Evolutionary conservation across 1,140 invertebrate species (phyloP), one percentile per base, ranked within the genome.

Genomic region (Pararge aegeria): DNA sequence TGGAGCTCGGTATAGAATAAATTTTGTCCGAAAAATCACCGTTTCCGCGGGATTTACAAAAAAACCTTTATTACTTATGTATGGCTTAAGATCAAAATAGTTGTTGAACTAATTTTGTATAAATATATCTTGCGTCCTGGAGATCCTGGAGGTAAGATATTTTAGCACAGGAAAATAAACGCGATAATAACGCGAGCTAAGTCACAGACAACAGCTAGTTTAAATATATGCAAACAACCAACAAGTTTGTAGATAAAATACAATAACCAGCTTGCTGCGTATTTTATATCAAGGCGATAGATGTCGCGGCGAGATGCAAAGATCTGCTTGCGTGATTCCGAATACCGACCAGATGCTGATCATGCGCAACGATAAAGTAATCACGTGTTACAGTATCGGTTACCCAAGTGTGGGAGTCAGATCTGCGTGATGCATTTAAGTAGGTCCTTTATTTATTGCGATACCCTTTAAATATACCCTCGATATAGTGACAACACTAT

Each of bases 331-430:
- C 64, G 58, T 66, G 62, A 64, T 55, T 54, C 40, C 42, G 55
- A 19, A 51, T 16, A 78, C 70, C 78, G 75, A 81, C 61, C 63
- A 64, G 55, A 70, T 71, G 59, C 61, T 71, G 82, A 85, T 85
- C 77, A 76, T 78, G 75, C 75, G 75, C 73, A 73, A 61, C 75
- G 82, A 85, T 85, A 83, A 74, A 73, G 68, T 70, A 71, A 80
- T 82, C 78, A 80, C 70, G 65, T 73, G 69, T 61, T 15, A 40
- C 37, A 67, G 68, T 81, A 82, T 82, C 75, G 58, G 70, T 84
- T 79, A 79, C 78, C 53, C 55, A 53, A 65, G 69, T 66, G 63
- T 59, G 60, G 64, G 64, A 55, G 64, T 63, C 57, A 15, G 50
- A 37, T 60, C 37, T 46, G 38, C 48, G 51, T 60, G 53, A 51